phyloP scores from a whole-genome alignment of 1,140 invertebrate genomes.

The Thaumetopoea pityocampa region DNA sequence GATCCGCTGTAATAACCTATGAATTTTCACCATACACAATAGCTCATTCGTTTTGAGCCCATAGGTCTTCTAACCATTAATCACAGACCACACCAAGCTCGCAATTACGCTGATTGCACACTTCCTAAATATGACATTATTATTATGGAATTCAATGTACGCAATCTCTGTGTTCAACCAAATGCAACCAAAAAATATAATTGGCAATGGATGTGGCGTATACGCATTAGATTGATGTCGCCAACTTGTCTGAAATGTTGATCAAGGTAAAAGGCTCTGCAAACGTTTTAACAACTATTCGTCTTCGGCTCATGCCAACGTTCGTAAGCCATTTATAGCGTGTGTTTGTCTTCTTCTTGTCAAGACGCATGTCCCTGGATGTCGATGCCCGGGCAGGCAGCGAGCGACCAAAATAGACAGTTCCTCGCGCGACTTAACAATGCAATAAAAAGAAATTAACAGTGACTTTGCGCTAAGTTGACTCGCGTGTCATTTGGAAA shows the following conservation, averaged over 20 bases:
- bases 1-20: conserved; percentile 59
- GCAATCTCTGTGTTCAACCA: too few relatives aligned
- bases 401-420: conserved; percentile 67
- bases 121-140: conserved; percentile 36
- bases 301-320: conserved; percentile 32
- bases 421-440: conserved; percentile 70
- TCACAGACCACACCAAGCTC: conserved; percentile 36
- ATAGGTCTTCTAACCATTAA: conserved; percentile 54
- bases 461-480: conserved; percentile 69
- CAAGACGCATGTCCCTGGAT: conserved; percentile 59
- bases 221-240: conserved; percentile 1
- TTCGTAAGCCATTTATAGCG: conserved; percentile 62
- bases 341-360: conserved; percentile 64
- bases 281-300: conserved; percentile 26
- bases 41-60: conserved; percentile 26
- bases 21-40: conserved; percentile 68
- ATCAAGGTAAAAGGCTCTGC: conserved; percentile 18
- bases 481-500: conserved; percentile 72
- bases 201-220: too few relatives aligned
- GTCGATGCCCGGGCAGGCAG: conserved; percentile 56
- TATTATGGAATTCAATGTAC: too few relatives aligned
- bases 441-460: conserved; percentile 76
- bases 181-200: too few relatives aligned
- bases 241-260: conserved; percentile 12
- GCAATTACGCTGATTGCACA: conserved; percentile 38